Base-by-base conservation (phyloP, 1,140 invertebrate genomes). In the Spodoptera litura region DNA sequence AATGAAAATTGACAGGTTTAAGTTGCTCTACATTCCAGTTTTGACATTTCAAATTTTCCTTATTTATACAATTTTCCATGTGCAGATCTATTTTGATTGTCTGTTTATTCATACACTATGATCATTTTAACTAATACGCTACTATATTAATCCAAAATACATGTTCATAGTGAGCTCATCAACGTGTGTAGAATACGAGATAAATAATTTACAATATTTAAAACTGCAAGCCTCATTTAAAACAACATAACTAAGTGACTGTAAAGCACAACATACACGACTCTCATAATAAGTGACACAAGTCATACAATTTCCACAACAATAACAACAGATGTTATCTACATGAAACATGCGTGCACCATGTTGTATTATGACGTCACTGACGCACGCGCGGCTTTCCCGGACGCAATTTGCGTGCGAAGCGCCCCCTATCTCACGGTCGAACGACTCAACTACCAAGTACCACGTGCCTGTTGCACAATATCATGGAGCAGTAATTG, bases 341-440 rank as follows among this genome's bases (percentile, higher is more conserved):
- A 31, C 35, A 35, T 27, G 25, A 25, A 44, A 44, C 38, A 44
- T 44, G n/a, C 61, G 10, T 15, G 35, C 61, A 38, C 61, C 61
- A 11, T 35, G 44, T 49, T 64, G 61, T 20, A n/a, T 9, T 13
- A 44, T 62, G 61, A 62, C 61, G 61, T 64, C 38, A 64, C 15
- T 9, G 61, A n/a, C 61, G 61, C 61, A 64, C 61, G 61, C 61
- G 61, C 61, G 35, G 59, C 61, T 64, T 64, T 64, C 61, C 61
- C 61, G 61, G 61, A 64, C 61, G 61, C 61, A 49, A 64, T 64
- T 64, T 64, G 61, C 61, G 61, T 64, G 61, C 4, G 61, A 64
- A 64, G 61, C 61, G 44, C 61, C 61, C 61, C 38, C 61, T 64
- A 44, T 64, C 61, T 64, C 61, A 64, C 61, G 61, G 35, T 64